phyloP scores from a whole-genome alignment of 2,888 invertebrate species.

The Acrobeloides nanus region DNA sequence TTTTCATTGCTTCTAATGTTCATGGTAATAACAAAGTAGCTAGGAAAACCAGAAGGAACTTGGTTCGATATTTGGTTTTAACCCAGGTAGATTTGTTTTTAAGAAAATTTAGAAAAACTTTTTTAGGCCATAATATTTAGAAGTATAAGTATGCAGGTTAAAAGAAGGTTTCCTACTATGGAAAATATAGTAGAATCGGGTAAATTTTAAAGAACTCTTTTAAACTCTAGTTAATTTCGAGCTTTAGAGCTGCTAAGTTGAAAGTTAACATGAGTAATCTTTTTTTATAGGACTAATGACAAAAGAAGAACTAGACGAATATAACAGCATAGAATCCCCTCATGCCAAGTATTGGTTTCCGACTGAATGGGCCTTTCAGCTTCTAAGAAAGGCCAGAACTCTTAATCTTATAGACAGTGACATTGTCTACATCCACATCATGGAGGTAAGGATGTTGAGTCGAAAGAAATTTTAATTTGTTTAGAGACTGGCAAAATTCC shows the following conservation, averaged over 20 bases:
- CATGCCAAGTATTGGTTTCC: constrained; percentile 46
- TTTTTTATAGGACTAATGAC: constrained; percentile 36
- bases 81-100: constrained; percentile 35
- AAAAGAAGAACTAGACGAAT: constrained; percentile 40
- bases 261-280: background rate
- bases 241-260: background rate
- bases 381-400: constrained; percentile 27
- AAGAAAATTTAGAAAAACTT: constrained; percentile 2
- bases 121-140: constrained; percentile 29
- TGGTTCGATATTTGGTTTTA: constrained; percentile 42
- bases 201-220: too few species aligned
- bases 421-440: constrained; percentile 41
- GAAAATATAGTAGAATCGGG: constrained; percentile 46
- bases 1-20: constrained; percentile 35
- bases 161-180: constrained; percentile 47
- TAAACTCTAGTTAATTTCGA: background rate
- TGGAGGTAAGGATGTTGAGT: too few species aligned
- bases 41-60: constrained; percentile 36
- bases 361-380: constrained; percentile 40
- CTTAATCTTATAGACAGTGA: constrained; percentile 33
- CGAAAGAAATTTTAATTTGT: constrained; percentile 8
- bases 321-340: constrained; percentile 36
- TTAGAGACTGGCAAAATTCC: constrained; percentile 42
- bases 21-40: constrained; percentile 33
- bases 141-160: constrained; percentile 42